These are phyloP conservation scores for Hemicentrotus pulcherrimus DNA, from an alignment of 35 echinoderm and acorn worm species.

Conservation along the genomic window DNA sequence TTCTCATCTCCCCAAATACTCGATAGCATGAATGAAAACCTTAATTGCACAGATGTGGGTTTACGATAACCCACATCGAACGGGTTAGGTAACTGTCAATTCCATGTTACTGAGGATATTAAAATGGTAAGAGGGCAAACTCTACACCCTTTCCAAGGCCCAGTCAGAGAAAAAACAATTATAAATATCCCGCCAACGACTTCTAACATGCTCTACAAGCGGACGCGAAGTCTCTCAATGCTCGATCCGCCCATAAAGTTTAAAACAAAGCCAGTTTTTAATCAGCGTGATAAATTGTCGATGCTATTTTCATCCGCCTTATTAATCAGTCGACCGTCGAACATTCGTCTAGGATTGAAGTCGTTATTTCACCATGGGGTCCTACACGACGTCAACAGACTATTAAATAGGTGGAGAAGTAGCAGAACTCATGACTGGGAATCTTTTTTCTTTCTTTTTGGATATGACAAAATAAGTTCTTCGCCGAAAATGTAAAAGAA, in stretches of 20 bases:
- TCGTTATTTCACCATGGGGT: not conserved
- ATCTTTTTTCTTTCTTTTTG: not conserved
- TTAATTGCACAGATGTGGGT: not conserved
- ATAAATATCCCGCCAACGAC: not conserved
- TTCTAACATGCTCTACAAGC: no score
- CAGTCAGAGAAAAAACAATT: no score
- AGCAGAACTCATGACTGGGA: not conserved
- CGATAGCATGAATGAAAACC: not conserved
- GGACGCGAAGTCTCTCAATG: not conserved
- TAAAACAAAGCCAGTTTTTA: not conserved
- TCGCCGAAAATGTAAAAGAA: not conserved
- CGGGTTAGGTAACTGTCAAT: not conserved
- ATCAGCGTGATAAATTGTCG: not conserved
- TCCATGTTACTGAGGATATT: not conserved
- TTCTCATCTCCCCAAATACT: not conserved
- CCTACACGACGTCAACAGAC: not conserved
- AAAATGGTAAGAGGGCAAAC: not conserved
- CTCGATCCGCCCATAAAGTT: not conserved
- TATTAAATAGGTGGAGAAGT: not conserved
- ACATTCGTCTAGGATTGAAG: not conserved
- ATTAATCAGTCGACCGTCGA: not conserved
- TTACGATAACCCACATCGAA: not conserved
- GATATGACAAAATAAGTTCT: not conserved
- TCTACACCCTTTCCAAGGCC: not conserved
- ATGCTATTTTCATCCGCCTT: not conserved